Evolutionary conservation across 2,797 vertebrate species (phyloP).

Genomic region (Acrossocheilus fasciatus): DNA sequence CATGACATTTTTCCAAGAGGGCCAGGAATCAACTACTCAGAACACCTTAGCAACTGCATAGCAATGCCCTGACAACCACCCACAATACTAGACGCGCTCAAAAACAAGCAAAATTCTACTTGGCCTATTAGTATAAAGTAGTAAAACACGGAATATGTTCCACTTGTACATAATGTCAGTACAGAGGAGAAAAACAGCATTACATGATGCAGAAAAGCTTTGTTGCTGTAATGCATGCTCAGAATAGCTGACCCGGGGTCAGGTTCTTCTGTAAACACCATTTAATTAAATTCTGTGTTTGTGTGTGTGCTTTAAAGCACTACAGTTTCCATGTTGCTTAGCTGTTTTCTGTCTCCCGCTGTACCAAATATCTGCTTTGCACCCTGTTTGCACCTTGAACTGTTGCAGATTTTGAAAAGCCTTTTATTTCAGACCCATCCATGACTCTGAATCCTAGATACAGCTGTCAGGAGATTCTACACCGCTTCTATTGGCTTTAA

Average conservation of each 20-base stretch:
- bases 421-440: background rate
- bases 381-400: background rate
- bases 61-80: no score
- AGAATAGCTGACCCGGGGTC: constrained; percentile 10
- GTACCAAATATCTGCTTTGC: background rate
- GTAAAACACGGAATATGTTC: background rate
- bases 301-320: background rate
- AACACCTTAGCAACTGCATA: no score
- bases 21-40: no score
- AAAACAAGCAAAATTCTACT: background rate
- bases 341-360: background rate
- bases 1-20: no score
- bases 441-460: background rate
- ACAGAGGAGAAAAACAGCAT: background rate
- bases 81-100: no score
- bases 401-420: background rate
- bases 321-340: background rate
- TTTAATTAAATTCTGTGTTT: background rate
- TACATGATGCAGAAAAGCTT: constrained; percentile 12
- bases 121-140: background rate
- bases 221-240: background rate
- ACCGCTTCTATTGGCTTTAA: background rate
- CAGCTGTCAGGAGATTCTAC: background rate
- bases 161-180: background rate
- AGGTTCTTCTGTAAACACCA: constrained; percentile 11